Conservation (phyloP, 2,888 invertebrate species). For the Antheraea assamensis region DNA sequence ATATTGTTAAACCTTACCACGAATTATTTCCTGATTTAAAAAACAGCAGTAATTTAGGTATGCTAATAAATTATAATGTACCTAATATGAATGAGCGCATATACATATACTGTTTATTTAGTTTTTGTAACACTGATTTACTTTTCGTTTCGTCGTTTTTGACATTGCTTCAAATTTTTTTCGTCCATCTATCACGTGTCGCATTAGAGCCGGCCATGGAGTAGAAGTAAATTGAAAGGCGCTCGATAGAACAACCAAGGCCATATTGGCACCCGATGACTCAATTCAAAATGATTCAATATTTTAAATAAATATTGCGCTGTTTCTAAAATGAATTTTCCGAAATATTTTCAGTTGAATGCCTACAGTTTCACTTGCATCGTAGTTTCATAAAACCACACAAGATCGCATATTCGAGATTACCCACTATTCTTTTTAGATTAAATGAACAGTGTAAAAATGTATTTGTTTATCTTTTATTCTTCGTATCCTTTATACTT, state of each 20-base stretch:
- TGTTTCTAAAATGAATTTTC: no score
- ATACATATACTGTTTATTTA: conserved; percentile 7
- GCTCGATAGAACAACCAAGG: no score
- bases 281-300: no score
- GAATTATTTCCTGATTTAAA: conserved; percentile 57
- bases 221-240: no score
- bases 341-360: no score
- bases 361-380: no score
- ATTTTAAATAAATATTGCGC: no score
- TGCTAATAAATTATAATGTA: conserved; percentile 6
- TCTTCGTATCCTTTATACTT: neutral
- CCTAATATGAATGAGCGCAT: neutral
- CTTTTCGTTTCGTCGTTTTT: neutral
- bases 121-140: neutral
- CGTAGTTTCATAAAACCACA: no score
- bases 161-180: no score
- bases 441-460: neutral
- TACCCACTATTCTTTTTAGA: neutral
- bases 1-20: conserved; percentile 67
- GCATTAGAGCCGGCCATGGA: no score
- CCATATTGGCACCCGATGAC: no score
- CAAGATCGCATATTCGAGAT: neutral
- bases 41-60: conserved; percentile 50
- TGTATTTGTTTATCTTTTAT: neutral
- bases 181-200: no score